Percentiles rank a stretch among this genome's conserved stretches.
Evolutionary conservation across 1,140 invertebrate genomes (phyloP).

Genomic region (Eciton burchellii): DNA sequence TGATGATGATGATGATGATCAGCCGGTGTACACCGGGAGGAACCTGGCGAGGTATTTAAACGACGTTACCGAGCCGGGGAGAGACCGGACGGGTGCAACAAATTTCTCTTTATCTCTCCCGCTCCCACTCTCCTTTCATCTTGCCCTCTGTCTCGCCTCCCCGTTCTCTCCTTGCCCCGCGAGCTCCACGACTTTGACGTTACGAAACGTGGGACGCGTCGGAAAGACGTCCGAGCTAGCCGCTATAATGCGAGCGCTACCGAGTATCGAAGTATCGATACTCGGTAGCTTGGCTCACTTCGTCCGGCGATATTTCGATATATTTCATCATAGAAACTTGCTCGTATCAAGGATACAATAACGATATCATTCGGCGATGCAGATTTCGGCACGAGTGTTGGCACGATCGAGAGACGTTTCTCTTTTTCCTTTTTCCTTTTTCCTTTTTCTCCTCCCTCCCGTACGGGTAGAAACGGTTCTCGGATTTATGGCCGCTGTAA

Average conservation of each 20-base stretch:
- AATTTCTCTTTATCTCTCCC: conserved; percentile 27
- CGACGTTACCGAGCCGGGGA: conserved; percentile 51
- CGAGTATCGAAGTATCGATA: background rate
- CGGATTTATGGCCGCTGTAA: too few relatives aligned
- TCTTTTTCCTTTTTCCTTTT: too few relatives aligned
- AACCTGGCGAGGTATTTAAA: conserved; percentile 73
- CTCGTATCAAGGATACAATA: background rate
- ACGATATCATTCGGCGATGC: too few relatives aligned
- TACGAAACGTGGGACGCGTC: conserved; percentile 45
- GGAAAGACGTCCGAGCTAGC: conserved; percentile 58
- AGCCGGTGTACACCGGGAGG: conserved; percentile 26
- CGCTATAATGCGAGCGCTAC: conserved; percentile 5
- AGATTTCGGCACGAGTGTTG: too few relatives aligned
- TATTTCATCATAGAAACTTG: conserved; percentile 45
- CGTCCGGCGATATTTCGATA: conserved; percentile 17
- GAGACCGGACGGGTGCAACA: conserved; percentile 16
- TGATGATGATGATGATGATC: too few relatives aligned
- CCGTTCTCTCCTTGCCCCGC: conserved; percentile 35
- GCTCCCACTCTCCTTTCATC: conserved; percentile 18
- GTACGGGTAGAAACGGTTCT: too few relatives aligned
- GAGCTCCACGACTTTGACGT: conserved; percentile 13
- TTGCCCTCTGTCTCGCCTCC: conserved; percentile 27
- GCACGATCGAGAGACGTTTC: too few relatives aligned
- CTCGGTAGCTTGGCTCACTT: too few relatives aligned
- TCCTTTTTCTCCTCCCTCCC: too few relatives aligned